Evolutionary conservation across 2,888 invertebrate genomes (phyloP).

Genomic region (Xylota sylvarum): DNA sequence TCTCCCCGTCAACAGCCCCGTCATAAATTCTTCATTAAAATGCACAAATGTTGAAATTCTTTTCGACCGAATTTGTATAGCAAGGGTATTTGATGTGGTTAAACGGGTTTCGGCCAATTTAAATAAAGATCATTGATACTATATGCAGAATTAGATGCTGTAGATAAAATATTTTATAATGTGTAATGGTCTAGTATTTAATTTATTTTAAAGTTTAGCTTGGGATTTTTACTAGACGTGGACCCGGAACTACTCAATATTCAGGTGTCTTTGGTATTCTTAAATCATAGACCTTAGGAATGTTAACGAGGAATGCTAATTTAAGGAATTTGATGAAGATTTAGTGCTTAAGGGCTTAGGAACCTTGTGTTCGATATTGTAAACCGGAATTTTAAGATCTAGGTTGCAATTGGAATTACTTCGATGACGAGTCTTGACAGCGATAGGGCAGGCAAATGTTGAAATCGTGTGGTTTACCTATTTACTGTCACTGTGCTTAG

Average conservation of each 20-base stretch:
- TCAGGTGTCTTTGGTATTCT: neutral
- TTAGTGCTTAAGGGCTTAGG: too few relatives aligned
- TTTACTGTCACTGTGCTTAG: too few relatives aligned
- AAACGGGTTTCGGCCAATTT: neutral
- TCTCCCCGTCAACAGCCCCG: neutral
- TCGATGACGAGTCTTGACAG: too few relatives aligned
- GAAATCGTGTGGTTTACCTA: too few relatives aligned
- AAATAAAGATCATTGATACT: neutral
- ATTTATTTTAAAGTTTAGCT: neutral
- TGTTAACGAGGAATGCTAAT: neutral
- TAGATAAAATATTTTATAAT: neutral
- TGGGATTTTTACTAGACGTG: neutral
- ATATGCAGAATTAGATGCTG: neutral
- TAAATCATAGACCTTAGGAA: neutral
- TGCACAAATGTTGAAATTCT: neutral
- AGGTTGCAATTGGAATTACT: too few relatives aligned
- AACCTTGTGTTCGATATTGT: too few relatives aligned
- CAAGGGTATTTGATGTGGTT: neutral
- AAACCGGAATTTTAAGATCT: too few relatives aligned
- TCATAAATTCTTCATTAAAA: constrained; percentile 9
- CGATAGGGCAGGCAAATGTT: too few relatives aligned
- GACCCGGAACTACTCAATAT: neutral
- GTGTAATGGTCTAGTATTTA: neutral
- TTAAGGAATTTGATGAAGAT: neutral
- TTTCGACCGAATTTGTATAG: neutral